Evolutionary conservation across 2,888 invertebrate genomes (phyloP), one percentile per base, ranked within the genome.

Genomic region (Pandemis cinnamomeana): DNA sequence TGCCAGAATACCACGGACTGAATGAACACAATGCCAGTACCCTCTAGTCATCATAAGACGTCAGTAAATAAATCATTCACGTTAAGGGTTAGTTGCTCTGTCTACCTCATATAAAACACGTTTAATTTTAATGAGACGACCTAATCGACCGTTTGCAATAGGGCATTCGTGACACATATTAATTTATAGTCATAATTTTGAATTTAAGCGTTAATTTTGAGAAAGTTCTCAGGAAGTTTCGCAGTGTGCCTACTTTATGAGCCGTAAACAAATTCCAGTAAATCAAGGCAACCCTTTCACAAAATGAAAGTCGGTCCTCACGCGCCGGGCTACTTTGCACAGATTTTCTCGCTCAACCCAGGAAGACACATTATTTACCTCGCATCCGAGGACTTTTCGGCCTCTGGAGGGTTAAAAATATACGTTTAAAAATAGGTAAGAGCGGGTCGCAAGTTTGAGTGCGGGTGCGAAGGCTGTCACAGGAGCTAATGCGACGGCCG

Each of bases 401-500:
- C 42, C 69, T 48, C 51, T 58, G 27, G 72, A 51, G 72, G 58
- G 69, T 73, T 73, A 69, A 69, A 73, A 69, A 69, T 73, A 73
- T 64, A 58, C 11, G 42, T 73, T 73, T 69, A 64, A 73, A 73
- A 73, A 73, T 73, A 73, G 72, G 48, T 80, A 81, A 82, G 77
- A 80, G 81, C 79, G 76, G 83, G 81, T 82, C 82, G 81, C 75
- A 72, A 79, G 78, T 75, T 72, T 76, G 76, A 78, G 78, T 71
- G 77, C 70, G 81, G 79, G 77, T 76, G 81, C 78, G 80, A 81
- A 83, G 81, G 78, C 80, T 83, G 86, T 80, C 83, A 42, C 44
- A 46, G 48, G 53, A 58, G 62, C 69, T 73, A 66, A 73, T 53
- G 51, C 63, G 55, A 15, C 46, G 55, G 36, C 13, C 60, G 63